Evolutionary conservation across 2,113 vertebrate genomes (phyloP).

Genomic region (Antechinus flavipes): DNA sequence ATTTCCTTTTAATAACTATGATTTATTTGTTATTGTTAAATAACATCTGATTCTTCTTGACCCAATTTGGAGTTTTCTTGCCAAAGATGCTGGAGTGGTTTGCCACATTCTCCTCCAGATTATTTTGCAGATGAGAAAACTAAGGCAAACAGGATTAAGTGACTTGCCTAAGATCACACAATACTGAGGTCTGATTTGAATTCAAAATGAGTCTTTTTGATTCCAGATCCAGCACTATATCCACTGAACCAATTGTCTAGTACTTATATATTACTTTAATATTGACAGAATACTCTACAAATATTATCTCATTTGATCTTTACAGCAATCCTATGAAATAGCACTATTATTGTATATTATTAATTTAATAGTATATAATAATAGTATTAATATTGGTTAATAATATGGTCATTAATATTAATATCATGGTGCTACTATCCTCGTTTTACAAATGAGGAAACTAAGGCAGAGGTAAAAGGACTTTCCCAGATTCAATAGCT

Average conservation of each 20-base stretch:
- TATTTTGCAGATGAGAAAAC: background rate
- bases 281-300: background rate
- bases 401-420: background rate
- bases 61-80: background rate
- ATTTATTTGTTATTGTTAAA: background rate
- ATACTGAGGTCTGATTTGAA: background rate
- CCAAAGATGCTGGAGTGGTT: background rate
- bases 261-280: background rate
- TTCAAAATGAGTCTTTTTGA: background rate
- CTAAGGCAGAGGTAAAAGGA: background rate
- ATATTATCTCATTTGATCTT: background rate
- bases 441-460: background rate
- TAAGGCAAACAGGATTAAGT: background rate
- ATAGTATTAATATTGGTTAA: background rate
- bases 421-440: background rate
- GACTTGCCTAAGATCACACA: background rate
- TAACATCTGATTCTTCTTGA: background rate
- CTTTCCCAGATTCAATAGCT: background rate
- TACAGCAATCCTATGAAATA: background rate
- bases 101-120: background rate
- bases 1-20: background rate
- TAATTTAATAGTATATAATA: background rate
- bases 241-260: background rate
- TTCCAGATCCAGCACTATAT: background rate
- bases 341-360: background rate